These are phyloP conservation scores for Sebastes schlegelii DNA, from an alignment of 2,113 vertebrate genomes.

Conservation along the genomic window DNA sequence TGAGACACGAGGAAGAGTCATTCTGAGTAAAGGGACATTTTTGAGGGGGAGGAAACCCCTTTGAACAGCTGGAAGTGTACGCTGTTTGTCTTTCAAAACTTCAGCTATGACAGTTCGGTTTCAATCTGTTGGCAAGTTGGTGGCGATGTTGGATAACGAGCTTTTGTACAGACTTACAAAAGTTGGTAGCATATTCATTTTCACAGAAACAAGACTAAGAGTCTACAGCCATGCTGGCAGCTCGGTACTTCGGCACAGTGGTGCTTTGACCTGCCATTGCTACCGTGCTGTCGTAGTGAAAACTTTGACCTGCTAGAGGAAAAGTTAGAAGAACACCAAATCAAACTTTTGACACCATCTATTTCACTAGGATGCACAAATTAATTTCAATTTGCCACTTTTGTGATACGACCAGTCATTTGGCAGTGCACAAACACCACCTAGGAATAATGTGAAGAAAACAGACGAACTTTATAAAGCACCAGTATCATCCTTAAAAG, in stretches of 20 bases:
- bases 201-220: neutral
- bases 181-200: neutral
- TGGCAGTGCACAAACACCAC: neutral
- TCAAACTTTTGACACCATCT: too few species aligned
- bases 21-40: neutral
- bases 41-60: neutral
- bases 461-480: neutral
- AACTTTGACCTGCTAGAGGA: neutral
- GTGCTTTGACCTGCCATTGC: too few species aligned
- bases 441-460: neutral
- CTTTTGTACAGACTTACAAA: neutral
- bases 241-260: neutral
- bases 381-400: too few species aligned
- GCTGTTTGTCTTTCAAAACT: conserved; percentile 35
- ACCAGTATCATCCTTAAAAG: neutral
- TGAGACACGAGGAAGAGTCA: conserved; percentile 10
- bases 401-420: too few species aligned
- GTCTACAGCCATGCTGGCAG: too few species aligned
- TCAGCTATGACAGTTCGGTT: conserved; percentile 7
- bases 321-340: too few species aligned
- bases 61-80: conserved; percentile 5
- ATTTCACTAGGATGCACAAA: too few species aligned
- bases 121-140: neutral
- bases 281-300: neutral
- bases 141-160: neutral